Base-by-base conservation (phyloP, 2,888 invertebrate genomes). In the Cancer borealis region DNA sequence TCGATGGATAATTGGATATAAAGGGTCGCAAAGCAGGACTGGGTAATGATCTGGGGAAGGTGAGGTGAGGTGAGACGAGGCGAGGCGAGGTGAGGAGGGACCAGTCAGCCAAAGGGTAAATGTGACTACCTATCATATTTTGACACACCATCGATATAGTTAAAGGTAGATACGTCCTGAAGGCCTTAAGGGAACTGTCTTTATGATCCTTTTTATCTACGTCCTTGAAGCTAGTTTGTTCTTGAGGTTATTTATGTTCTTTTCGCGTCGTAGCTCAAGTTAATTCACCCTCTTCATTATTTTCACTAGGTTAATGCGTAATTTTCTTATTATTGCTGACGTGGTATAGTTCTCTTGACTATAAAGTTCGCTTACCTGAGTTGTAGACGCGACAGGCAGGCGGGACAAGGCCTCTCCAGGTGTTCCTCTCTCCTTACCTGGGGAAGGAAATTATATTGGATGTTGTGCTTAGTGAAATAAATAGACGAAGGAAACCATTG, bases 1-100 rank as follows among this genome's bases (percentile, higher is more conserved):
- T 79, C 79, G 79, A 79, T 79, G 79, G 26, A 10, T 79, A 79
- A 79, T 79, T 79, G 79, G 30, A 79, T 30, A 79, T 79, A 79
- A 79, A 79, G 79, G 79, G 79, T 79, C 79, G 30, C 79, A 12
- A 26, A 30, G 79, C 30, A 6, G 79, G 10, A 79, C 30, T 79
- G 10, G 30, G 79, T 79, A 30, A 30, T 79, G 79, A 79, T 79
- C 79, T 30, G 8, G 17, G 66, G 17, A 5, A 14, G 66, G 66
- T 21, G 66, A 21, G 17, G 66, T 6, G 66, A 21, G 66, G 66
- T 14, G 66, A 21, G 66, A 14, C 30, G 30, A 14, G 30, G 79
- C 79, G n/a, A 73, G 54, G 54, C 54, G 54, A 12, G 66, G 66
- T 1, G 30, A n/a, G 30, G 30, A 79, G 21, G 12, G 10, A 26